phyloP scores from a whole-genome alignment of 2,113 vertebrate species.

The Lycocorax pyrrhopterus region DNA sequence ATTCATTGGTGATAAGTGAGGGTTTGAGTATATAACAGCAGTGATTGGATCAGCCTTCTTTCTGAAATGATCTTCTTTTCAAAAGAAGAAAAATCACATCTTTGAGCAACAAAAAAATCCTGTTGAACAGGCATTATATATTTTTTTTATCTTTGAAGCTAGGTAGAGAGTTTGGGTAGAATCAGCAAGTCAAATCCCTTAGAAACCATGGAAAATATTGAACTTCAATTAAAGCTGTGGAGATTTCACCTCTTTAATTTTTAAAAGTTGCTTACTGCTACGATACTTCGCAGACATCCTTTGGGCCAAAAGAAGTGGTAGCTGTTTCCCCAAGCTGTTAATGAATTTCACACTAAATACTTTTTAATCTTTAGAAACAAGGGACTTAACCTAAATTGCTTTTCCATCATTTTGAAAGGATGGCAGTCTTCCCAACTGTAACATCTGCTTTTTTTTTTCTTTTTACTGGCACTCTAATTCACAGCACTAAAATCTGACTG shows the following conservation, averaged over 20 bases:
- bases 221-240: neutral
- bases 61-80: neutral
- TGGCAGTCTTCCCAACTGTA: neutral
- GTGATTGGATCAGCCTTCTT: neutral
- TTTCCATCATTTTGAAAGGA: neutral
- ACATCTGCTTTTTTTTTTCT: neutral
- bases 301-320: neutral
- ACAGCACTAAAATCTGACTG: neutral
- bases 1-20: neutral
- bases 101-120: neutral
- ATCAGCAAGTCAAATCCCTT: neutral
- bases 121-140: neutral
- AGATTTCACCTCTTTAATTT: neutral
- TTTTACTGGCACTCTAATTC: neutral
- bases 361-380: neutral
- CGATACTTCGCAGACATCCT: neutral
- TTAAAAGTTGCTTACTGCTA: slow-evolving; percentile 27
- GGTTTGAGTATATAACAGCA: neutral
- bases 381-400: slow-evolving; percentile 5
- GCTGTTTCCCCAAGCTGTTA: neutral
- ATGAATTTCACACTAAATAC: slow-evolving; percentile 32
- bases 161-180: neutral
- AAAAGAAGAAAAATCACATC: neutral
- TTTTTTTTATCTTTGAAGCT: neutral
- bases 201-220: neutral